Conservation (phyloP, 2,113 vertebrate genomes). For the Mus pahari region DNA sequence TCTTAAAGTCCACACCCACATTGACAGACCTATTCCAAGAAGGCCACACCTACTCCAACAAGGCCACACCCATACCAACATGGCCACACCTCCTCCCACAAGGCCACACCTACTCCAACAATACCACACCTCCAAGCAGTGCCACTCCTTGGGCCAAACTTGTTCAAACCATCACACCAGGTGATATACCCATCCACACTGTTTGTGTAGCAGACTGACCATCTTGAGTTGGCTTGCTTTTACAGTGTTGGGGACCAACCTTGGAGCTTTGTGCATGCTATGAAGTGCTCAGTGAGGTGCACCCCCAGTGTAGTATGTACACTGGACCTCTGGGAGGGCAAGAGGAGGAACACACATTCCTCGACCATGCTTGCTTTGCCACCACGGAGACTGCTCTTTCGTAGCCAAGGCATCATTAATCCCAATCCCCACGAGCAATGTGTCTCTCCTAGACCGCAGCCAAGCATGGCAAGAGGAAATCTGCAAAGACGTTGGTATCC, state of each 20-base stretch:
- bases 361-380: background rate
- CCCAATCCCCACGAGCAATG: background rate
- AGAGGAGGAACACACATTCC: background rate
- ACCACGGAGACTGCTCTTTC: background rate
- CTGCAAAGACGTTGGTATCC: background rate
- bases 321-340: background rate
- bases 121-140: no score
- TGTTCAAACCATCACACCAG: no score
- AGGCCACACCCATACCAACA: no score
- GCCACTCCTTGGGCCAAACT: no score
- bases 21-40: no score
- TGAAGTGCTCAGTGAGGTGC: background rate
- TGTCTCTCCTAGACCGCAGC: background rate
- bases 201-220: background rate
- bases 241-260: background rate
- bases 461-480: background rate
- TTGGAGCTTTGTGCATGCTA: background rate
- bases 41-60: no score
- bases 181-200: rapidly evolving
- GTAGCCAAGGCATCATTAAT: background rate
- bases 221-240: background rate
- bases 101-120: no score
- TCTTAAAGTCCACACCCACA: no score
- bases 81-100: no score
- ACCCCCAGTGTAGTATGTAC: background rate